Percentiles rank a stretch among this genome's conserved stretches.
Evolutionary conservation across 1,140 invertebrate species (phyloP).

Genomic region (Galleria mellonella): DNA sequence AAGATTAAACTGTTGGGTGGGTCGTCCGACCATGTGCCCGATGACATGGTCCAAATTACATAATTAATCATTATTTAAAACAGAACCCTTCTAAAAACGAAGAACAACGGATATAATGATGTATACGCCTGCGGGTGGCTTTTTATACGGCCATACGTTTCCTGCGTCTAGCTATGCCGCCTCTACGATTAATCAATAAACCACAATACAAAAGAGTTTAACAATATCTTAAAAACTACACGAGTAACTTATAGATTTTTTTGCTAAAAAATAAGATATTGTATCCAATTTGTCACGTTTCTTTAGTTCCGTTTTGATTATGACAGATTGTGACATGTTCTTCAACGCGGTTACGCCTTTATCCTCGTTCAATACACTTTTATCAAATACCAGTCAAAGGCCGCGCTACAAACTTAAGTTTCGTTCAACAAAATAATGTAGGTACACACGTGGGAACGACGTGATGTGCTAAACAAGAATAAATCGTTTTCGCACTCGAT

Average conservation of each 20-base stretch:
- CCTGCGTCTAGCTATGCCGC: slow-evolving; percentile 26
- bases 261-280: slow-evolving; percentile 5
- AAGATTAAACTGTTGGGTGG: slow-evolving; percentile 47
- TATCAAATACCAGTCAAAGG: too few species aligned
- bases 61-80: slow-evolving; percentile 64
- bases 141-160: slow-evolving; percentile 41
- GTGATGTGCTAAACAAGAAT: not conserved
- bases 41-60: slow-evolving; percentile 60
- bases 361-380: too few species aligned
- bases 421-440: too few species aligned
- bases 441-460: too few species aligned
- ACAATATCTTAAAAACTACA: too few species aligned
- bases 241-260: too few species aligned
- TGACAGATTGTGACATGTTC: too few species aligned
- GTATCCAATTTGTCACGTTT: too few species aligned
- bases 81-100: slow-evolving; percentile 28
- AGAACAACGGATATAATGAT: slow-evolving; percentile 40
- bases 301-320: too few species aligned
- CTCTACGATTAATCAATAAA: slow-evolving; percentile 46
- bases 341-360: too few species aligned
- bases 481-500: slow-evolving; percentile 1
- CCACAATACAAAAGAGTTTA: slow-evolving; percentile 18
- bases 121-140: slow-evolving; percentile 32
- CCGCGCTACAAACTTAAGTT: too few species aligned
- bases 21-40: slow-evolving; percentile 31